Evolutionary conservation across 2,888 invertebrate species (phyloP).

Genomic region (Lottia scabra): DNA sequence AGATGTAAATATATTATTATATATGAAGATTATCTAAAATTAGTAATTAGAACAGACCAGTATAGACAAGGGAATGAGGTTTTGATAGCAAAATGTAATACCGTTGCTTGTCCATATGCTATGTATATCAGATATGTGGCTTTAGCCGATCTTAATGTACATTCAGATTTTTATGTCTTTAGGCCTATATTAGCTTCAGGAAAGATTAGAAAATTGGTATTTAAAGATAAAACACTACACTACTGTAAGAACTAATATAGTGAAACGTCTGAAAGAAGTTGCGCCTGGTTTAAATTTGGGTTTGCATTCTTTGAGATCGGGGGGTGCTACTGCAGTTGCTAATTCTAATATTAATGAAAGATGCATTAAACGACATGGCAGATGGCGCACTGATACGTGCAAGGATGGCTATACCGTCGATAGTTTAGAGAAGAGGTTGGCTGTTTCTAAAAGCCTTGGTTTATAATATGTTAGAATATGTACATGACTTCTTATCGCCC

Average conservation of each 20-base stretch:
- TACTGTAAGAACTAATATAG: not conserved
- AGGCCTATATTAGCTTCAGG: slow-evolving; percentile 27
- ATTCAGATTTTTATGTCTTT: slow-evolving; percentile 18
- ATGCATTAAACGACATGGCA: slow-evolving; percentile 13
- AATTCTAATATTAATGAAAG: slow-evolving; percentile 11
- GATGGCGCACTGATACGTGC: slow-evolving; percentile 13
- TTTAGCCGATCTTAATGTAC: not conserved
- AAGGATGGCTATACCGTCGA: slow-evolving; percentile 17
- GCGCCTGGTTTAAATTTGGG: slow-evolving; percentile 2
- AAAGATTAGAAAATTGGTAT: not conserved
- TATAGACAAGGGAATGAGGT: not conserved
- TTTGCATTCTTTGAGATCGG: slow-evolving; percentile 17
- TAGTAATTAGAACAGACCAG: slow-evolving; percentile 17
- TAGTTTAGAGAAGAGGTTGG: slow-evolving; percentile 8
- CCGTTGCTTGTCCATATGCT: not conserved
- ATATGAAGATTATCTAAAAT: not conserved
- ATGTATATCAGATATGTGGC: not conserved
- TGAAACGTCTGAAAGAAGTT: not conserved
- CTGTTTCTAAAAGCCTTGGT: slow-evolving; percentile 5
- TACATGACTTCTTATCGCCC: no score
- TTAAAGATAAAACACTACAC: not conserved
- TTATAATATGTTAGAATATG: not conserved
- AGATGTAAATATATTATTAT: not conserved
- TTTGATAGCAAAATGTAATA: not conserved
- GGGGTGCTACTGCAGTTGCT: slow-evolving; percentile 17